A percentile compares a stretch with the other conserved stretches of the same genome.
These are phyloP conservation scores for Pyrrhosoma nymphula DNA, from an alignment of 2,888 invertebrate genomes.

Conservation along the genomic window DNA sequence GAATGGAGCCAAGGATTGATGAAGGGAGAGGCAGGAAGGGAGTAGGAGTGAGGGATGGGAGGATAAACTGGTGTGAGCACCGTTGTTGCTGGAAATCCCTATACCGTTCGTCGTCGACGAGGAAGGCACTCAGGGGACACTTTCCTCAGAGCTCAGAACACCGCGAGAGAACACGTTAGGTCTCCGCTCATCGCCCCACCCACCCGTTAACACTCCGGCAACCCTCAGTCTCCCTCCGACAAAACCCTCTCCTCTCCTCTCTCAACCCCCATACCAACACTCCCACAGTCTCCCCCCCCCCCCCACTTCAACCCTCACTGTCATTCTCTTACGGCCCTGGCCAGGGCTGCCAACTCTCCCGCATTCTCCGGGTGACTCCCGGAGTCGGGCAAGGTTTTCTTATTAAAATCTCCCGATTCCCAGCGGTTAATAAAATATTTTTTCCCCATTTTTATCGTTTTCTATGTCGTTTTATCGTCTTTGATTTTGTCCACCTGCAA, in stretches of 20 bases:
- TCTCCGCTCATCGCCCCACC: neutral
- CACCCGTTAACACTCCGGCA: neutral
- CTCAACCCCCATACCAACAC: neutral
- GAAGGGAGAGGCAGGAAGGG: neutral
- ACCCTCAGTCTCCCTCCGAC: neutral
- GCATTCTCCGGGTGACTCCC: too few species aligned
- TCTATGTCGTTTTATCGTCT: too few species aligned
- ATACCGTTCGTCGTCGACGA: slow-evolving; percentile 37
- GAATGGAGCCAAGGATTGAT: neutral
- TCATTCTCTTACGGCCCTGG: neutral
- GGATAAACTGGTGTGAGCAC: slow-evolving; percentile 36
- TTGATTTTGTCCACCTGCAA: too few species aligned
- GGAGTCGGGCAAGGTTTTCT: too few species aligned
- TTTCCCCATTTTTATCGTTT: too few species aligned
- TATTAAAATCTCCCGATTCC: too few species aligned
- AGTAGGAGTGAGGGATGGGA: neutral
- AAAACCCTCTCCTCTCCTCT: neutral
- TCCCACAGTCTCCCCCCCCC: neutral
- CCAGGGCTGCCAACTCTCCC: too few species aligned
- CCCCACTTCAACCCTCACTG: neutral
- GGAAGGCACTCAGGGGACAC: slow-evolving; percentile 59
- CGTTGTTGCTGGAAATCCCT: slow-evolving; percentile 59
- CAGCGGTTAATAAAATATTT: too few species aligned
- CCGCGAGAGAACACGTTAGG: slow-evolving; percentile 60
- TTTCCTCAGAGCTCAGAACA: slow-evolving; percentile 63